phyloP scores from a whole-genome alignment of 2,888 invertebrate genomes.

The Drosophila buzzatii region DNA sequence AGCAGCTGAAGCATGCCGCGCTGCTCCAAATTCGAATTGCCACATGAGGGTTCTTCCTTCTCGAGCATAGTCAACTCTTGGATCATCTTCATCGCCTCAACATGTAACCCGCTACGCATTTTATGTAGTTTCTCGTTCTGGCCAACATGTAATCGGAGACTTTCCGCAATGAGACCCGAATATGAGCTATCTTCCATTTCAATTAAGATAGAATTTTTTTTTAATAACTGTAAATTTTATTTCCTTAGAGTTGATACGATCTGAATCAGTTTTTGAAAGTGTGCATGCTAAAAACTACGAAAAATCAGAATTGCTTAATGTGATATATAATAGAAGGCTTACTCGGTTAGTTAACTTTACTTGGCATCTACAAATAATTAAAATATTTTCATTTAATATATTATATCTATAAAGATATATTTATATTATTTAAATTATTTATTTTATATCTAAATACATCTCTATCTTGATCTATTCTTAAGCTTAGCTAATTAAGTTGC shows the following conservation, averaged over 20 bases:
- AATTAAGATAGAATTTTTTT: background rate
- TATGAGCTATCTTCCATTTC: constrained; percentile 34
- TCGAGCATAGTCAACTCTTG: constrained; percentile 42
- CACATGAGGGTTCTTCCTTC: constrained; percentile 27
- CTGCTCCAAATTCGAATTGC: constrained; percentile 8
- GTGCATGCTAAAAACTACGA: background rate
- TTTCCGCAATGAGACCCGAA: constrained; percentile 43
- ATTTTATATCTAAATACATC: background rate
- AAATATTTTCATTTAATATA: background rate
- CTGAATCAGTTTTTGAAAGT: background rate
- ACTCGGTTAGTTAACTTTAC: background rate
- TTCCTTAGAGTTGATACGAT: background rate
- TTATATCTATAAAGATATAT: background rate
- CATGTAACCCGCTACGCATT: constrained; percentile 77
- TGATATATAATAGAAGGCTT: background rate
- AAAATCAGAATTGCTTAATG: background rate
- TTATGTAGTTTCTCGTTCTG: constrained; percentile 71
- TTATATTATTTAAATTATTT: background rate
- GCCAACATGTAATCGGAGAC: constrained; percentile 50
- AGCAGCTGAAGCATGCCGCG: constrained; percentile 45
- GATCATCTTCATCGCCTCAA: constrained; percentile 76
- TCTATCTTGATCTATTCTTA: background rate
- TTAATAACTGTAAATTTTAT: constrained; percentile 12
- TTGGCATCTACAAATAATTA: background rate
- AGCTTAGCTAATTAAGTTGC: no score